Base-by-base conservation (phyloP, 1,140 invertebrate genomes). In the Aphelinus certus region DNA sequence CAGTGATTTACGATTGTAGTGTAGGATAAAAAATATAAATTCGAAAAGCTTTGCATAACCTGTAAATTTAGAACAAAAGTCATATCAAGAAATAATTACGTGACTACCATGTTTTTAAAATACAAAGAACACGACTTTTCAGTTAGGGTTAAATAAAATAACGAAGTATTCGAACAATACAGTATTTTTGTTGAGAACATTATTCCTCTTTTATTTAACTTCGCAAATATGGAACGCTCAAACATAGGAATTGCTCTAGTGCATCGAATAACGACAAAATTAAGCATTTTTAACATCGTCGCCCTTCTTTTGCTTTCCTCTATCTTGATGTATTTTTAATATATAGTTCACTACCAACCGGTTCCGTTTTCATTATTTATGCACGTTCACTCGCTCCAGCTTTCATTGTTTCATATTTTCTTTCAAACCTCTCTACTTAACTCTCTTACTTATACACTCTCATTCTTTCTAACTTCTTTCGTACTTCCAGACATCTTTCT, bases 201-300 rank as follows among this genome's bases (percentile, higher is more conserved):
- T 76, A 76, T 71, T 76, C 75, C 69, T 68, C 53, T 76, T 76
- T 76, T 76, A 76, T 76, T 75, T 62, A 71, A 71, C 63, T 67
- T 76, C 75, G 67, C 63, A 67, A 45, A 76, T 68, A 68, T 76
- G 75, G 68, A 71, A 76, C 69, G 73, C 77, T 69, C 70, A 68
- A 78, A 75, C 73, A 72, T 75, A 77, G 63, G 73, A 77, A 75
- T 74, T 72, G 72, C 70, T 77, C 76, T 75, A 48, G 65, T 43
- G 68, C 62, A 73, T 73, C 53, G 51, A 77, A 56, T 69, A 42
- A 43, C 66, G 51, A 74, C 26, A 26, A 67, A 51, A 55, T 68
- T 26, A 53, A 77, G 56, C 42, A 62, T 68, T 62, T 71, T 75
- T 56, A 10, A 53, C 67, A 69, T 65, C 57, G 61, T 64, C 56